Evolutionary conservation across 2,797 vertebrate genomes (phyloP), one percentile per base, ranked within the genome.

Genomic region (Spheniscus humboldti): DNA sequence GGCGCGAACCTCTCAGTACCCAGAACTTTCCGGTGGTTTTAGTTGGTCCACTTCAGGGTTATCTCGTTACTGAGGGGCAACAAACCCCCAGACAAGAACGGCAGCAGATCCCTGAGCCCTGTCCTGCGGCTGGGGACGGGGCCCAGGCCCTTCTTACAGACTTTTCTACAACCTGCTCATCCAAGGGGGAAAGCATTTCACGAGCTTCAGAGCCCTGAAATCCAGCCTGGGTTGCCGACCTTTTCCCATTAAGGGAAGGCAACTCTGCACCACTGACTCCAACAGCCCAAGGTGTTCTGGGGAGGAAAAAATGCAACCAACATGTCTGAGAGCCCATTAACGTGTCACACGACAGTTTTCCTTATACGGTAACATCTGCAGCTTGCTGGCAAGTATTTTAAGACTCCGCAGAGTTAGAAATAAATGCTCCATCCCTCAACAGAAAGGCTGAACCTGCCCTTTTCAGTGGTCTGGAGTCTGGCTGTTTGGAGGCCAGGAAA

Each of bases 41-140:
- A 24, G 30, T 1, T 5, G 83, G 11, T 10, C 15, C 23, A 3
- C 6, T 30, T 41, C 8, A 7, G 48, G 48, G 3, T 3, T 3
- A 2, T 18, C 30, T 56, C 13, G 0, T 11, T 18, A 17, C 43
- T 3, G 31, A 30, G 23, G 20, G 41, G 28, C 47, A 48, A 28
- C 7, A 13, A 91, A 14, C 4, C 16, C 80, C 35, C 11, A 1
- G 18, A 4, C 7, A 11, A 27, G 24, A 31, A 9, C 7, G 20
- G 62, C 30, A 43, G 39, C 56, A 39, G 52, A 23, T 11, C 31
- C 47, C 88, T 0, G 6, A 53, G 33, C 41, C 59, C 27, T 2
- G 16, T 25, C 37, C 47, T 9, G 16, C 2, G 3, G 10, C 30
- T 10, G 27, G 22, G 47, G 28, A 28, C 48, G 33, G 7, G 7